A percentile compares a stretch with the other conserved stretches of the same genome.
Evolutionary conservation across 2,888 invertebrate genomes (phyloP).

Genomic region (Eupithecia tripunctaria): DNA sequence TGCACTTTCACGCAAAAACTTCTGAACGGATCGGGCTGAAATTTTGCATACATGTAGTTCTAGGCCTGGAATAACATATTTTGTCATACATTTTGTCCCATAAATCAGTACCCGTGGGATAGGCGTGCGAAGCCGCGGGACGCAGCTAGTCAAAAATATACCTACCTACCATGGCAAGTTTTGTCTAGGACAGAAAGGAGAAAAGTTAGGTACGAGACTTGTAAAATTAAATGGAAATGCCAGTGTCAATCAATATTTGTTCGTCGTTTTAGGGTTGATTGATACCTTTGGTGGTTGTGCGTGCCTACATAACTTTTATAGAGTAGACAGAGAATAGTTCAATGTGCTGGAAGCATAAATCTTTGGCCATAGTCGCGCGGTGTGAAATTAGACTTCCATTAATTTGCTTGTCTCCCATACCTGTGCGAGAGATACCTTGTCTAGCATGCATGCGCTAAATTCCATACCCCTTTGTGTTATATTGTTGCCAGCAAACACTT

Average conservation of each 20-base stretch:
- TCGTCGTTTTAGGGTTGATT: not conserved
- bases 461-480: slow-evolving; percentile 25
- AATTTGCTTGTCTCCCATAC: slow-evolving; percentile 20
- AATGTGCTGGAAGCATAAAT: not conserved
- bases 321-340: not conserved
- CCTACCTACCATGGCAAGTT: not conserved
- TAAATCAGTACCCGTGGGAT: no score
- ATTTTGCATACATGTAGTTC: no score
- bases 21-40: no score
- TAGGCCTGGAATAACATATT: no score
- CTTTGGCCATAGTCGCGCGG: slow-evolving; percentile 15
- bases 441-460: slow-evolving; percentile 37
- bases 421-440: slow-evolving; percentile 22
- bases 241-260: not conserved
- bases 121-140: no score
- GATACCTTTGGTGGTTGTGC: no score
- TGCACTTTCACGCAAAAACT: no score
- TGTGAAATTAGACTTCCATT: slow-evolving; percentile 21
- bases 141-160: no score
- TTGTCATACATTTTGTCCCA: no score
- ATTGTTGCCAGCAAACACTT: slow-evolving; percentile 1
- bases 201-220: no score
- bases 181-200: not conserved
- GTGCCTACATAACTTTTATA: not conserved
- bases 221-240: no score